These are phyloP conservation scores for Rachycentron canadum DNA, from an alignment of 2,797 vertebrate species.

Conservation along the genomic window DNA sequence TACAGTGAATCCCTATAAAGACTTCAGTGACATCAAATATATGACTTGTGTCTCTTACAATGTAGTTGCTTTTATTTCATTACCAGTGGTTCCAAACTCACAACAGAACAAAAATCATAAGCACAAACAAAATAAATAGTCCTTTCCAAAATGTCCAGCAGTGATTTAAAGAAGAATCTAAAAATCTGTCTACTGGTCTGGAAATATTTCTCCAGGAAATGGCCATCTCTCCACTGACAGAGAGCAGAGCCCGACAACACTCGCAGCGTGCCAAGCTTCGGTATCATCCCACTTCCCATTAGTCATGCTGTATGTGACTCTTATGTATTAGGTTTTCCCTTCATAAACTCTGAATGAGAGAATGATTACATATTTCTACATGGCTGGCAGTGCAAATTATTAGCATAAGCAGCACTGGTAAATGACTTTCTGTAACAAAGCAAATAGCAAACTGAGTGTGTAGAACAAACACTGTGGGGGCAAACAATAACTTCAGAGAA, in stretches of 20 bases:
- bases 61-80: conserved; percentile 22
- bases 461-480: conserved; percentile 68
- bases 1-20: background rate
- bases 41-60: background rate
- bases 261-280: conserved; percentile 55
- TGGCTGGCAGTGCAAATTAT: conserved; percentile 78
- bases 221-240: conserved; percentile 44
- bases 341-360: conserved; percentile 76
- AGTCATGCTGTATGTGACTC: conserved; percentile 76
- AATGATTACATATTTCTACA: conserved; percentile 82
- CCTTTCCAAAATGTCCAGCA: conserved; percentile 6
- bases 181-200: conserved; percentile 31
- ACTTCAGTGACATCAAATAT: background rate
- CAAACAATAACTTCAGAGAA: conserved; percentile 67
- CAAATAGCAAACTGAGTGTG: conserved; percentile 67
- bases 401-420: conserved; percentile 66
- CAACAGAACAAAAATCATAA: background rate
- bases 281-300: conserved; percentile 72
- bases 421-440: conserved; percentile 75
- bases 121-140: conserved; percentile 22
- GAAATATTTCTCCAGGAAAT: conserved; percentile 53
- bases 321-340: conserved; percentile 69
- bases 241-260: conserved; percentile 48
- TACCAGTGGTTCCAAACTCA: background rate
- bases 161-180: conserved; percentile 9